Conservation (phyloP, 1,140 invertebrate species). For the Drosophila willistoni region DNA sequence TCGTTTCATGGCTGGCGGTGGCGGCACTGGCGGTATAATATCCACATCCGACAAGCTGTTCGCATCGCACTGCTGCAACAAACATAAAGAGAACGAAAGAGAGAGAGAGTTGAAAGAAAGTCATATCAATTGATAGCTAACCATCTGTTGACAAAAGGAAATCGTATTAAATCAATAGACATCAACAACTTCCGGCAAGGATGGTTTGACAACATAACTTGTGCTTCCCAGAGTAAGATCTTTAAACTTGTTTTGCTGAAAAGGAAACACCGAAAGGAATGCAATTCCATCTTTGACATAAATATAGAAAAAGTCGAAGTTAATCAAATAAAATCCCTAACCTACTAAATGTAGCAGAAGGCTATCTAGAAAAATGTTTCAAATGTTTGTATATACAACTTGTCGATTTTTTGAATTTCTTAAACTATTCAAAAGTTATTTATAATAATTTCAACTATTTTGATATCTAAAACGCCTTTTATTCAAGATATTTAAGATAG, state of each 20-base stretch:
- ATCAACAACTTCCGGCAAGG: slow-evolving; percentile 53
- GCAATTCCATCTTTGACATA: not conserved
- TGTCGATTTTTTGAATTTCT: no score
- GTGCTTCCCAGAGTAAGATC: not conserved
- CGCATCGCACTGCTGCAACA: slow-evolving; percentile 64
- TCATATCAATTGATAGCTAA: slow-evolving; percentile 41
- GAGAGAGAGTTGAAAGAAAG: slow-evolving; percentile 1
- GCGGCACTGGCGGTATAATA: slow-evolving; percentile 78
- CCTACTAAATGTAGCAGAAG: no score
- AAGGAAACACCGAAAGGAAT: not conserved
- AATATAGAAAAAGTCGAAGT: no score
- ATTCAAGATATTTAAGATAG: no score
- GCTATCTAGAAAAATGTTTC: no score
- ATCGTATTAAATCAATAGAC: slow-evolving; percentile 65
- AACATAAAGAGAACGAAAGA: slow-evolving; percentile 3
- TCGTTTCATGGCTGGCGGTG: slow-evolving; percentile 73
- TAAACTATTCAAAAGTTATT: no score
- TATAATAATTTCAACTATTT: no score
- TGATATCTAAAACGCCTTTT: no score
- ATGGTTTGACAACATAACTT: slow-evolving; percentile 6
- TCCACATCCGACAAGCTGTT: slow-evolving; percentile 78
- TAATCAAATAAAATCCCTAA: no score
- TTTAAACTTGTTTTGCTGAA: not conserved
- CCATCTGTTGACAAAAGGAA: slow-evolving; percentile 47
- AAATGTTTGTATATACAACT: no score